phyloP scores from a whole-genome alignment of 2,797 vertebrate genomes.

The Lutra lutra region DNA sequence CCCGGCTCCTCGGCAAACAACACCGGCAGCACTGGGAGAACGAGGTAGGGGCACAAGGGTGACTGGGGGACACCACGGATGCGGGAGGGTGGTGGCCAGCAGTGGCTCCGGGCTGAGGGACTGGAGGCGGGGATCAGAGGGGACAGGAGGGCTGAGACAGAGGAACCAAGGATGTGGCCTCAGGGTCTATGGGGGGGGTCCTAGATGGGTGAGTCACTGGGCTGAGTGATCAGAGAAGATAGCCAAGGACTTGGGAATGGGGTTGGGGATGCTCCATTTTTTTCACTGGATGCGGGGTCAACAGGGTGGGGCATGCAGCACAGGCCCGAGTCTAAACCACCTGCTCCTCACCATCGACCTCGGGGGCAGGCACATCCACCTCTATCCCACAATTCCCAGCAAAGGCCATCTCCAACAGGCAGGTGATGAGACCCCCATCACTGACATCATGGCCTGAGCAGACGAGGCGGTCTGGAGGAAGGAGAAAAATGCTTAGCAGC shows the following conservation, averaged over 20 bases:
- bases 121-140: not conserved
- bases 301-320: not conserved
- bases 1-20: constrained; percentile 95
- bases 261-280: not conserved
- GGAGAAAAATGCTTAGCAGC: not conserved
- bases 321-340: not conserved
- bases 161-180: not conserved
- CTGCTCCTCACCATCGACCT: constrained; percentile 74
- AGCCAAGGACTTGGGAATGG: not conserved
- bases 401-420: constrained; percentile 95
- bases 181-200: not conserved
- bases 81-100: too few species aligned
- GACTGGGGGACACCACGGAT: not conserved
- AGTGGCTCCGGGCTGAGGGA: not conserved
- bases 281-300: not conserved
- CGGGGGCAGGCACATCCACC: constrained; percentile 84
- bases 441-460: constrained; percentile 95
- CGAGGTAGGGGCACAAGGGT: not conserved
- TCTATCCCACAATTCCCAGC: constrained; percentile 94
- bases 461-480: constrained; percentile 87
- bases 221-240: not conserved
- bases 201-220: not conserved
- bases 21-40: constrained; percentile 88
- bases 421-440: constrained; percentile 93
- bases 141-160: not conserved